Evolutionary conservation across 1,140 invertebrate species (phyloP).

Genomic region (Caenorhabditis latens): DNA sequence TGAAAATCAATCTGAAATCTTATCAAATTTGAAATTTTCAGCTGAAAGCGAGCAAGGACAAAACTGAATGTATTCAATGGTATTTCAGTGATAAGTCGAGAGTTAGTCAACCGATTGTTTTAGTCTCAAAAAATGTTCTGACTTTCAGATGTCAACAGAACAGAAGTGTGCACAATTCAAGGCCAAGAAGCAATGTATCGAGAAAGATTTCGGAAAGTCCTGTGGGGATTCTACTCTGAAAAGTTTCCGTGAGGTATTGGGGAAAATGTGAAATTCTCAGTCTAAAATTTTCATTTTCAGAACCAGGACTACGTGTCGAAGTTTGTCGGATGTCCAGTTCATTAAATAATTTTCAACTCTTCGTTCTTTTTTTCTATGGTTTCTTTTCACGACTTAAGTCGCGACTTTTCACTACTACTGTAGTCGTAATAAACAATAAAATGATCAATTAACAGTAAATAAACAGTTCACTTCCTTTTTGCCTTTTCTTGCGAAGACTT

Average conservation of each 20-base stretch:
- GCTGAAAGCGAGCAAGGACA: conserved; percentile 23
- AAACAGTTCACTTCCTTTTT: no score
- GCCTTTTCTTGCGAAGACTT: no score
- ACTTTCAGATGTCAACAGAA: conserved; percentile 29
- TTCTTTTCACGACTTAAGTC: no score
- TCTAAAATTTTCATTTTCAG: neutral
- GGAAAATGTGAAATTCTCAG: neutral
- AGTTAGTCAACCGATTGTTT: neutral
- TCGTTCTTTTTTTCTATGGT: no score
- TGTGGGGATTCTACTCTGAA: conserved; percentile 24
- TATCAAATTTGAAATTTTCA: neutral
- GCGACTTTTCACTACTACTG: no score
- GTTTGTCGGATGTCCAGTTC: conserved; percentile 30
- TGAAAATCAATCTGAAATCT: neutral
- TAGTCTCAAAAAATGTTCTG: neutral
- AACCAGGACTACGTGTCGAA: conserved; percentile 10
- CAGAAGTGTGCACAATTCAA: conserved; percentile 46
- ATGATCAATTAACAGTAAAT: no score
- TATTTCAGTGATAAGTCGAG: conserved; percentile 30
- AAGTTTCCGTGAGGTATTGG: conserved; percentile 1
- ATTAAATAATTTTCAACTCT: neutral
- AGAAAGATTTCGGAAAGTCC: conserved; percentile 16
- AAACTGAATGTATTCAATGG: conserved; percentile 44
- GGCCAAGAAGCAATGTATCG: conserved; percentile 26
- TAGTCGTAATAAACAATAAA: no score